Percentiles rank a stretch among this genome's conserved stretches.
These are phyloP conservation scores for Fragum whitleyi DNA, from an alignment of 2,888 invertebrate genomes.

Conservation along the genomic window DNA sequence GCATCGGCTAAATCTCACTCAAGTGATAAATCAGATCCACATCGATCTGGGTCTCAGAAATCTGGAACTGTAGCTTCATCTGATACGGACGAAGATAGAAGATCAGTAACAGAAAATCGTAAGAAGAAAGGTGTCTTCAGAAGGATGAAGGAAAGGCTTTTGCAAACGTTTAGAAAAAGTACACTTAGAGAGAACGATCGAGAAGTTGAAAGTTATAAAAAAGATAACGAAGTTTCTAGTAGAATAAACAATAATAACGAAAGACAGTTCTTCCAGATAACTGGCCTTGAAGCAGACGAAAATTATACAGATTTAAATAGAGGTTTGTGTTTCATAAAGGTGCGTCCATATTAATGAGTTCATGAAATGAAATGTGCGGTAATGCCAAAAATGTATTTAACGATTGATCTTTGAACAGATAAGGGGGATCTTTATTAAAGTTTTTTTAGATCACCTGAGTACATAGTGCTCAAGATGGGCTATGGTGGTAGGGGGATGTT, in stretches of 20 bases:
- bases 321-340: no score
- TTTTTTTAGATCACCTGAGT: no score
- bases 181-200: not conserved
- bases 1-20: not conserved
- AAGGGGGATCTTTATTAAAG: no score
- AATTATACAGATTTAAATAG: no score
- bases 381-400: no score
- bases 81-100: constrained; percentile 23
- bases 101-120: constrained; percentile 2
- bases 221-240: not conserved
- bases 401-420: no score
- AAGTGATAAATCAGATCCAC: not conserved
- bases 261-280: not conserved
- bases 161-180: constrained; percentile 21
- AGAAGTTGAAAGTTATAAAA: not conserved
- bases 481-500: no score
- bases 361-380: no score
- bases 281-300: no score
- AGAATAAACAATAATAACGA: not conserved
- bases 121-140: constrained; percentile 29
- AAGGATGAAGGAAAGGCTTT: constrained; percentile 24
- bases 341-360: no score
- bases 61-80: constrained; percentile 30
- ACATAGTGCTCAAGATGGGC: no score
- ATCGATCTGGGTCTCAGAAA: constrained; percentile 8